Evolutionary conservation across 2,888 invertebrate species (phyloP).

Genomic region (Pachycephus smyrnensis): DNA sequence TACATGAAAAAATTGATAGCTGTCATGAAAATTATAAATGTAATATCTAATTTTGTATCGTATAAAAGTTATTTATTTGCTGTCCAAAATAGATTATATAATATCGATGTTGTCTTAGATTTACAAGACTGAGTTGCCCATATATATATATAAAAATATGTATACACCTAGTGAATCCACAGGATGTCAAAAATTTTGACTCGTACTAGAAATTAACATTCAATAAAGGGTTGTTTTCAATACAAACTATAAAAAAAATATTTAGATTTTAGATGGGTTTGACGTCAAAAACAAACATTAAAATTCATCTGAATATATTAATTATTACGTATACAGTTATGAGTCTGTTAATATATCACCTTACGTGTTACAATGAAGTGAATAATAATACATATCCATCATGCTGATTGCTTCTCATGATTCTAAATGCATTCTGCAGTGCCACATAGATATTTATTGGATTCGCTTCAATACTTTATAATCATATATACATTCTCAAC

Average conservation of each 20-base stretch:
- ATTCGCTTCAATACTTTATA: neutral
- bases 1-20: neutral
- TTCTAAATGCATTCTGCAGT: neutral
- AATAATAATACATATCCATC: neutral
- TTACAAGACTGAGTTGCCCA: neutral
- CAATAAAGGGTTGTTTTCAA: constrained; percentile 32
- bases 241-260: neutral
- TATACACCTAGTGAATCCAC: neutral
- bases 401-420: neutral
- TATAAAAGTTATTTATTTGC: neutral
- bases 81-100: neutral
- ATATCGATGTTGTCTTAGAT: neutral
- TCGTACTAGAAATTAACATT: neutral
- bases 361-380: neutral
- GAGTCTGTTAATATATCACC: neutral
- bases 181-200: neutral
- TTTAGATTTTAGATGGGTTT: neutral
- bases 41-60: neutral
- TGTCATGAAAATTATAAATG: neutral
- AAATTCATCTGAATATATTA: neutral
- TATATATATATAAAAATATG: no score
- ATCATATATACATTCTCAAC: neutral
- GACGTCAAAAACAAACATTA: neutral
- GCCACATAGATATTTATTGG: neutral
- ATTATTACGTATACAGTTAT: neutral